Percentiles rank a stretch among this genome's conserved stretches.
These are phyloP conservation scores for Meloidogyne chitwoodi DNA, from an alignment of 1,140 invertebrate genomes.

Conservation along the genomic window DNA sequence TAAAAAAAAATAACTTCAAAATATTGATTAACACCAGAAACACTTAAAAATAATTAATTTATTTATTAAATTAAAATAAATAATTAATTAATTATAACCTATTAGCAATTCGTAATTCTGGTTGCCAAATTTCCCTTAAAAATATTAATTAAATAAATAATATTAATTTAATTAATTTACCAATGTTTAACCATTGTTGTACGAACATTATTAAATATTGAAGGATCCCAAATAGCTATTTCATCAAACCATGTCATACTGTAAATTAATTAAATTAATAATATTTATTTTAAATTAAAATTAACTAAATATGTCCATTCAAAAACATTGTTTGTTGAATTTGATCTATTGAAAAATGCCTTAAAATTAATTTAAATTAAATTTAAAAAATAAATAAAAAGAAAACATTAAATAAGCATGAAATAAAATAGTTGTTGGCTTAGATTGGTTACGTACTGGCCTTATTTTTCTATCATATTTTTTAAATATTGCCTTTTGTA, in stretches of 20 bases:
- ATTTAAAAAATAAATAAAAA: neutral
- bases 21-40: constrained; percentile 50
- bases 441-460: constrained; percentile 33
- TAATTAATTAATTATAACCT: constrained; percentile 23
- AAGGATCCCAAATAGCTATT: constrained; percentile 49
- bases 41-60: constrained; percentile 32
- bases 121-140: constrained; percentile 35
- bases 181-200: constrained; percentile 47
- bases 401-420: constrained; percentile 22
- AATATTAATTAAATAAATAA: neutral
- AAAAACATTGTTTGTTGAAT: constrained; percentile 49
- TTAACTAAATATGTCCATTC: constrained; percentile 54
- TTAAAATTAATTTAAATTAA: constrained; percentile 4
- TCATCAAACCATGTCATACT: constrained; percentile 45
- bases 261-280: too few species aligned
- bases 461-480: constrained; percentile 39
- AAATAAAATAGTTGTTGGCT: constrained; percentile 12
- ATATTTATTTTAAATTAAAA: neutral
- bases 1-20: constrained; percentile 33
- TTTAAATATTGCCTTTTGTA: constrained; percentile 43
- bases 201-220: constrained; percentile 45
- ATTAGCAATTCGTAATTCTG: constrained; percentile 37
- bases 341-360: constrained; percentile 47
- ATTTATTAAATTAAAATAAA: neutral
- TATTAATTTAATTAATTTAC: constrained; percentile 10